Percentiles rank a stretch among this genome's conserved stretches.
Evolutionary conservation across 2,888 invertebrate genomes (phyloP).

Genomic region (Cheilosia scutellata): DNA sequence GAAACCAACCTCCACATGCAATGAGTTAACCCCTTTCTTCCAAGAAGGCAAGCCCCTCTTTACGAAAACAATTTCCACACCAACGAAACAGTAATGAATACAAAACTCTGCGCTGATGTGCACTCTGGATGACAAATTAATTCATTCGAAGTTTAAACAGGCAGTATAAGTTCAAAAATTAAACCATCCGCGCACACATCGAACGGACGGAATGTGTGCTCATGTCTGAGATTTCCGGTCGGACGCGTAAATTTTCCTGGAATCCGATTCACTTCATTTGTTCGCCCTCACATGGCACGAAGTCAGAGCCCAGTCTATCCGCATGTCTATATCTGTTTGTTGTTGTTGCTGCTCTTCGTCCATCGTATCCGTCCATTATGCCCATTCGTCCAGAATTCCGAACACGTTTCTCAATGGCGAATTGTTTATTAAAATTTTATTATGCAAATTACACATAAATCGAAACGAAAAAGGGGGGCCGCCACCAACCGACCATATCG

Average conservation of each 20-base stretch:
- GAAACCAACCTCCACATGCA: background rate
- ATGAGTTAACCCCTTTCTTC: constrained; percentile 34
- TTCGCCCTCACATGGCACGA: constrained; percentile 30
- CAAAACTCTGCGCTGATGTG: constrained; percentile 31
- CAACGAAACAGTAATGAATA: constrained; percentile 20
- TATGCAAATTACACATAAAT: constrained; percentile 69
- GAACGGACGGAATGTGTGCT: constrained; percentile 52
- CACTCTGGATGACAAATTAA: constrained; percentile 67
- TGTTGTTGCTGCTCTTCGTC: constrained; percentile 11
- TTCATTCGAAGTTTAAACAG: constrained; percentile 61
- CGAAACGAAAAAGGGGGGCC: constrained; percentile 37
- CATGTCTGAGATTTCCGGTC: constrained; percentile 75
- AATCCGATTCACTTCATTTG: constrained; percentile 72
- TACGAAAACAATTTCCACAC: constrained; percentile 1
- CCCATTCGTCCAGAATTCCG: constrained; percentile 66
- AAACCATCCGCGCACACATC: constrained; percentile 65
- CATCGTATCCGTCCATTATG: constrained; percentile 58
- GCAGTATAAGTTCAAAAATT: constrained; percentile 69
- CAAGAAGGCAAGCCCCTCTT: constrained; percentile 36
- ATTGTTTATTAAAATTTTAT: constrained; percentile 74
- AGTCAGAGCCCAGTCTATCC: background rate
- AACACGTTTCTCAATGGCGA: constrained; percentile 76
- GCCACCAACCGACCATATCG: background rate
- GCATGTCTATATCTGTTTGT: constrained; percentile 9
- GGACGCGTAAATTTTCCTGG: constrained; percentile 76